Percentiles rank a stretch among this genome's conserved stretches.
Conservation (phyloP, 1,140 invertebrate genomes). For the Nasonia giraulti region DNA sequence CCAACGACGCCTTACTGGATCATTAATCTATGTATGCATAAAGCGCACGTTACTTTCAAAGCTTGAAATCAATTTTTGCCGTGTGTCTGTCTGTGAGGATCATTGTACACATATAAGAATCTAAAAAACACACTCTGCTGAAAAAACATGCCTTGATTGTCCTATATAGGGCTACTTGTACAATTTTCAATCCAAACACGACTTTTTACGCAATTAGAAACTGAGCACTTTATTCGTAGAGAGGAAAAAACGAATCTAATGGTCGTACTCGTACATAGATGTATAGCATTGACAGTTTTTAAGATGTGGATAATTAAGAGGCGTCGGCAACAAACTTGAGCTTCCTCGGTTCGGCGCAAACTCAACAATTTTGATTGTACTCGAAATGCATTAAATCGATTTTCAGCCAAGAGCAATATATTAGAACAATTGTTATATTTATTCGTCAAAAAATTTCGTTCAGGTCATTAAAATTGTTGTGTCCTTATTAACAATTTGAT, state of each 20-base stretch:
- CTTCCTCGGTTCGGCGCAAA: not conserved
- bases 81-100: not conserved
- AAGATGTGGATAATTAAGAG: not conserved
- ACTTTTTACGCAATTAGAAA: not conserved
- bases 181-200: not conserved
- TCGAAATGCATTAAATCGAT: slow-evolving; percentile 5
- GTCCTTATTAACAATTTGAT: not conserved
- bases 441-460: slow-evolving; percentile 16
- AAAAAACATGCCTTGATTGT: slow-evolving; percentile 46
- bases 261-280: not conserved
- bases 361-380: slow-evolving; percentile 18
- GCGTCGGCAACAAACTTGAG: not conserved
- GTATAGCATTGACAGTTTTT: not conserved
- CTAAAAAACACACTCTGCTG: slow-evolving; percentile 27
- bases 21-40: slow-evolving; percentile 8
- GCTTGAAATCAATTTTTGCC: slow-evolving; percentile 29
- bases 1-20: slow-evolving; percentile 37
- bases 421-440: not conserved
- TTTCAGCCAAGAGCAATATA: not conserved
- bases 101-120: not conserved
- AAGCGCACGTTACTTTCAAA: slow-evolving; percentile 42
- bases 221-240: not conserved
- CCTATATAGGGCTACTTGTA: slow-evolving; percentile 38
- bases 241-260: not conserved
- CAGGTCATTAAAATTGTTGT: not conserved